Evolutionary conservation across 1,140 invertebrate species (phyloP), one percentile per base, ranked within the genome.

Genomic region (Drosophila bocqueti): DNA sequence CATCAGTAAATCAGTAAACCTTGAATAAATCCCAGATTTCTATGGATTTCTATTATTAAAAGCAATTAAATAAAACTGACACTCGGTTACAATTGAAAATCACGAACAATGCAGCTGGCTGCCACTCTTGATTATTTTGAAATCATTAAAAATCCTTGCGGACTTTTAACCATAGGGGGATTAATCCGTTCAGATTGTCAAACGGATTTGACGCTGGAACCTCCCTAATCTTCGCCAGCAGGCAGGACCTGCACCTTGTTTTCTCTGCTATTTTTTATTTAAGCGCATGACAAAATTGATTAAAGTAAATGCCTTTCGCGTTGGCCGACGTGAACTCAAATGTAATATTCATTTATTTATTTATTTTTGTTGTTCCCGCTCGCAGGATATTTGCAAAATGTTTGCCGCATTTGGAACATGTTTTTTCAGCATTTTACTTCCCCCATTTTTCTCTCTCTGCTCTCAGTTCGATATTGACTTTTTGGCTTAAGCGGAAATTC

Each of bases 401-500:
- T 66, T 43, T 49, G 46, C 43, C 43, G 45, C 73, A 75, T 76
- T 75, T 74, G 45, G 67, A 65, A 52, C 61, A 65, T 58, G 52
- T 75, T 55, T 74, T 63, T 55, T 58, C n/a, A 34, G 10, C 21
- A 40, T 69, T 76, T 68, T 24, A 21, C 29, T n/a, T n/a, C 16
- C 1, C 24, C 21, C 5, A 29, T 47, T 36, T 61, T 50, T 31
- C 26, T 40, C n/a, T 16, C 21, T 16, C 34, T 50, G 45, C 58
- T 50, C 26, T 77, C 46, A 54, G 45, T 45, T 15, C 21, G 55
- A 42, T 50, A 68, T 69, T 83, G 62, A 64, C 69, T 68, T 69
- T 83, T 83, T 69, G 80, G 75, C 75, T 83, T 71, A 43, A 76
- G 45, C 76, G 76, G 52, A 79, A 79, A 76, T 83, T 76, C 67